Base-by-base conservation (phyloP, 2,888 invertebrate genomes). In the Linnaemya tessellans region DNA sequence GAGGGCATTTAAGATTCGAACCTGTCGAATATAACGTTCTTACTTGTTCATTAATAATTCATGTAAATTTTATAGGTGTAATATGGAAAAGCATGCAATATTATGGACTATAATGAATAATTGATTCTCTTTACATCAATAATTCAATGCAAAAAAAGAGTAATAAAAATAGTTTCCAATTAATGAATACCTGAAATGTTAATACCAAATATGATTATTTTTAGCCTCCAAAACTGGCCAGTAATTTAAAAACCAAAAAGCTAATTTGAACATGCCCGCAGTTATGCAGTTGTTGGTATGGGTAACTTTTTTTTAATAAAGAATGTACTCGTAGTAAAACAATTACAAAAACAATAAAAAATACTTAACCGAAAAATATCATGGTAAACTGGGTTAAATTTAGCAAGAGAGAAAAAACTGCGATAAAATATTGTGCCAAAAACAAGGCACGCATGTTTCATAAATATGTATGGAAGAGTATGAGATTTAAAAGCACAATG, bases 301-400 rank as follows among this genome's bases (percentile, higher is more conserved):
- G 18, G n/a, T 46, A 22, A 25, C 1, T 20, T 73, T 38, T 20
- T 65, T 18, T 13, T 56, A 9, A 25, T 54, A 43, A 25, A 20
- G 43, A 70, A 64, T 30, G 10, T 15, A n/a, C n/a, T n/a, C n/a
- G n/a, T n/a, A 25, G 9, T 18, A 80, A 71, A 54, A 41, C n/a
- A 71, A 80, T 71, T 54, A 71, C 20, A 58, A 60, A 78, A 62
- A 62, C 30, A 10, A 30, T 30, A 15, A 30, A 58, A 5, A 60
- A 22, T 64, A 30, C 5, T 77, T 43, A 67, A 77, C 62, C 25
- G 10, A 62, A 81, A 80, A 70, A 38, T 80, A 64, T 84, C 80
- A 84, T 71, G 80, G 80, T 56, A 77, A 84, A 84, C 79, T 67
- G 65, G 84, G 75, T 71, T 84, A 81, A 67, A 51, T 56, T 62